Conservation (phyloP, 2,888 invertebrate species). For the Gibbula magus region DNA sequence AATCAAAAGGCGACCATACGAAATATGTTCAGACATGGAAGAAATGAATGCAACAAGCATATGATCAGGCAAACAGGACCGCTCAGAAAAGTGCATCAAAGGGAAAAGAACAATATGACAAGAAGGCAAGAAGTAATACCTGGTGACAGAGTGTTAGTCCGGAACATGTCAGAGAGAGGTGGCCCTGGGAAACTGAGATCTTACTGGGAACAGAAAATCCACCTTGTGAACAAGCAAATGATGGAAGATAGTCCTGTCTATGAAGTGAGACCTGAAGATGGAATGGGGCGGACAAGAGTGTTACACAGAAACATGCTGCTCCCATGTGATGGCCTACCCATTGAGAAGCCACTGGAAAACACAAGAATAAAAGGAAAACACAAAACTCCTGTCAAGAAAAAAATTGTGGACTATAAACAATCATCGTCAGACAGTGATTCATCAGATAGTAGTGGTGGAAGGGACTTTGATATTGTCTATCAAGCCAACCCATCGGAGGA, state of each 20-base stretch:
- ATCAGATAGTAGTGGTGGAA: too few species aligned
- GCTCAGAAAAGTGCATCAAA: slow-evolving; percentile 23
- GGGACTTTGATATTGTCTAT: too few species aligned
- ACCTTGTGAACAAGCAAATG: not conserved
- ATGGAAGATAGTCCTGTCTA: not conserved
- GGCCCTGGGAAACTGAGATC: not conserved
- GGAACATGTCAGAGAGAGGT: not conserved
- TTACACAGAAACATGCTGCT: not conserved
- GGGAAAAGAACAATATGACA: slow-evolving; percentile 32
- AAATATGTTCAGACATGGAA: slow-evolving; percentile 31
- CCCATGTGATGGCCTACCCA: too few species aligned
- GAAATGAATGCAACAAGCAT: slow-evolving; percentile 32
- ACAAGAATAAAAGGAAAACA: too few species aligned
- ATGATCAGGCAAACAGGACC: slow-evolving; percentile 24
- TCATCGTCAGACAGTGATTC: too few species aligned
- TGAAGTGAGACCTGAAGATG: not conserved
- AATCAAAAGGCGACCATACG: not conserved
- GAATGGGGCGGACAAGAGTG: not conserved
- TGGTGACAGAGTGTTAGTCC: not conserved
- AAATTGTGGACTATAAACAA: too few species aligned
- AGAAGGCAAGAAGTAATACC: slow-evolving; percentile 19
- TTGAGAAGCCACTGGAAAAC: too few species aligned
- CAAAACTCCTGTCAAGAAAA: too few species aligned
- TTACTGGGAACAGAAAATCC: not conserved
- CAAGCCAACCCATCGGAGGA: too few species aligned